Conservation (phyloP, 2,888 invertebrate species). For the Metellina segmentata region DNA sequence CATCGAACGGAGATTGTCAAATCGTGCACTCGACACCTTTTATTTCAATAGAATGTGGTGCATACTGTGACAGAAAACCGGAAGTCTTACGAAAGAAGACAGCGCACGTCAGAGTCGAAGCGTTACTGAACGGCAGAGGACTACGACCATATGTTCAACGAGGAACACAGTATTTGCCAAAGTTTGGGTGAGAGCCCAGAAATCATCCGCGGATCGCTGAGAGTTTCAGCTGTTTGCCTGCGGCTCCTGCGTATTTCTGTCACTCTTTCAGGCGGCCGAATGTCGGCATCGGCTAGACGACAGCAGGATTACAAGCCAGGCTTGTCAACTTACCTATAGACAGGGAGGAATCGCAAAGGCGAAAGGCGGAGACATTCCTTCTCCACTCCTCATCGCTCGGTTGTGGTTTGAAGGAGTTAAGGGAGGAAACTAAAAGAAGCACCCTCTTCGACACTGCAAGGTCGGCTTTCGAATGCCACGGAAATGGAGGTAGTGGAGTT, state of each 20-base stretch:
- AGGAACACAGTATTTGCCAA: background rate
- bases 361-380: slow-evolving; percentile 4
- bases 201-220: slow-evolving; percentile 20
- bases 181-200: slow-evolving; percentile 53
- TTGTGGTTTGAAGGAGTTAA: background rate
- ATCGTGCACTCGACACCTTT: no score
- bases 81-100: no score
- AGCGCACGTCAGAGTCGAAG: no score
- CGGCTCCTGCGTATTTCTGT: slow-evolving; percentile 50
- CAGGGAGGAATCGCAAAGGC: background rate
- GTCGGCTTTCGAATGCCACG: no score
- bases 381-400: background rate
- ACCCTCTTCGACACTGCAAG: background rate
- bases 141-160: background rate
- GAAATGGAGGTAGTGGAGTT: no score
- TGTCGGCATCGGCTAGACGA: slow-evolving; percentile 48
- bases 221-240: slow-evolving; percentile 54
- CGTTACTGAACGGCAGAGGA: no score
- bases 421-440: no score
- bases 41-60: no score
- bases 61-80: no score
- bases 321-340: slow-evolving; percentile 45
- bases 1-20: no score
- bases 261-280: slow-evolving; percentile 53
- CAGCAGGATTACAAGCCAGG: slow-evolving; percentile 62